These are phyloP conservation scores for Phylloscopus trochilus DNA, from an alignment of 2,113 vertebrate species.

Conservation along the genomic window DNA sequence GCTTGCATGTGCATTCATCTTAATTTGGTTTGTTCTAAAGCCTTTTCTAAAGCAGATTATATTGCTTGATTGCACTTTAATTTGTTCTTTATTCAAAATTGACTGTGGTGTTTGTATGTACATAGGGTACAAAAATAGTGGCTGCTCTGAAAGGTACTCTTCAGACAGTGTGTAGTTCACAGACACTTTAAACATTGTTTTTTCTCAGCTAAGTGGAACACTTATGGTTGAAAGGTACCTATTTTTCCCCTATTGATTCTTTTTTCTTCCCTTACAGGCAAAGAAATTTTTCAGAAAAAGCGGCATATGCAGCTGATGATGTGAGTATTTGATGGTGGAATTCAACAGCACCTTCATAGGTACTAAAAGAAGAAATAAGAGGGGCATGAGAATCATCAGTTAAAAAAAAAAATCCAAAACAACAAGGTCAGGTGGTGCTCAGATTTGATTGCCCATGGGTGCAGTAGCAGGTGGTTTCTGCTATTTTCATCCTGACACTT, in stretches of 20 bases:
- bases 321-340: slow-evolving; percentile 57
- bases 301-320: slow-evolving; percentile 41
- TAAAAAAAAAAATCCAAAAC: neutral
- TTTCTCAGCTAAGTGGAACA: neutral
- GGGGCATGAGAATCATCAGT: neutral
- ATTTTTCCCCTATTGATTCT: neutral
- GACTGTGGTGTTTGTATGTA: neutral
- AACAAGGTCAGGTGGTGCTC: neutral
- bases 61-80: neutral
- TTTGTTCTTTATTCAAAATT: neutral
- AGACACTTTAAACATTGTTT: neutral
- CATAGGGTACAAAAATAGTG: neutral
- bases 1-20: neutral
- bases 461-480: neutral
- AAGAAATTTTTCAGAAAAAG: slow-evolving; percentile 27
- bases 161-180: neutral
- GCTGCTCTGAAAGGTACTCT: neutral
- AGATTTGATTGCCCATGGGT: neutral
- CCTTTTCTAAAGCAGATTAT: neutral
- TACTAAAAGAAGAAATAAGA: neutral
- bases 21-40: neutral
- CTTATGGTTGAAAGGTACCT: neutral
- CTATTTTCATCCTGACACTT: neutral
- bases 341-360: neutral
- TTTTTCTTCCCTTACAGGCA: neutral